Evolutionary conservation across 1,140 invertebrate species (phyloP), one percentile per base, ranked within the genome.

Genomic region (Rhagoletis zephyria): DNA sequence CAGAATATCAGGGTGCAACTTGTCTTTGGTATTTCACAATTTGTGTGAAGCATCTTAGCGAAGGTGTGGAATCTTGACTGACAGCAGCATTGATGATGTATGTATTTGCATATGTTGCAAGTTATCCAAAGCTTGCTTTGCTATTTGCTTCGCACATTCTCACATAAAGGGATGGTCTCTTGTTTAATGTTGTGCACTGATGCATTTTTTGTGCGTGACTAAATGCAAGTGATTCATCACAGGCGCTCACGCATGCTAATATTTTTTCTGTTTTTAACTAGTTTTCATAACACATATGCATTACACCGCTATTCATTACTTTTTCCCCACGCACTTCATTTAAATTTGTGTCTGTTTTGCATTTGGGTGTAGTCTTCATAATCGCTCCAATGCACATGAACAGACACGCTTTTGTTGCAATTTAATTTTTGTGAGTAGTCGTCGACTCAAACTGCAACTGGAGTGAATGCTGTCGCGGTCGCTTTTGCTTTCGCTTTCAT

Each of bases 21-120:
- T 16, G 61, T 4, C 61, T 63, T 63, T 63, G 61, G 61, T 7
- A 63, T 56, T 56, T 56, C 51, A 3, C 10, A 10, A 7, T 56
- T 12, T 67, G 51, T 81, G 74, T 48, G 16, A 81, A 16, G 40
- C 16, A 0, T 30, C 5, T 56, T 45, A 4, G 48, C 45, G 16
- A 19, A 81, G 48, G 74, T 81, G 74, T 81, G 74, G 42, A 48
- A 6, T 56, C 56, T 56, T 59, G 74, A 59, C 1, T 81, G 74
- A 81, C 74, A 81, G 74, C n/a, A 16, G 48, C 6, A 6, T 81
- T 51, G 48, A 10, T 51, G 74, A 12, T 81, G 5, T 42, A 12
- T 56, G 5, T 42, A 81, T 81, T 81, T 81, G 74, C 74, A 81
- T 81, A 81, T 81, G 74, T 56, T 81, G 74, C 74, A 81, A 81